These are phyloP conservation scores for Ginglymostoma cirratum DNA, from an alignment of 2,113 vertebrate genomes.

Conservation along the genomic window DNA sequence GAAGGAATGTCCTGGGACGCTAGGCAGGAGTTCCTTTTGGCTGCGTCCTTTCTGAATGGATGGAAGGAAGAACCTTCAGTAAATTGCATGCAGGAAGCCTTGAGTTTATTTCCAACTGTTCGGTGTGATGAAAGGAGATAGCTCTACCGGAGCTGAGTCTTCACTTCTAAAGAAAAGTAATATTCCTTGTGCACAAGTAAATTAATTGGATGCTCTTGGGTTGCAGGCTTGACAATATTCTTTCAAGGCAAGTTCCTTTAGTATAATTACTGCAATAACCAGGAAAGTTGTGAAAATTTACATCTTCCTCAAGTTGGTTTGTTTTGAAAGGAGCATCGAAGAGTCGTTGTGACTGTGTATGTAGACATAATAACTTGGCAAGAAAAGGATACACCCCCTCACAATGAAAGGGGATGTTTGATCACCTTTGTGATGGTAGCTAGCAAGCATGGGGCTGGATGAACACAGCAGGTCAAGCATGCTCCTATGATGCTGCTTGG, in stretches of 20 bases:
- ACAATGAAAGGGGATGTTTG: conserved; percentile 14
- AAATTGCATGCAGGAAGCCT: neutral
- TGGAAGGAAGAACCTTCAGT: neutral
- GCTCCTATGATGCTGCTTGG: too few species aligned
- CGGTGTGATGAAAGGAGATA: neutral
- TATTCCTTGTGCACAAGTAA: conserved; percentile 16
- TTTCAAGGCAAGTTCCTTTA: neutral
- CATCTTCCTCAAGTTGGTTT: conserved; percentile 17
- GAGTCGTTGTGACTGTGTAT: neutral
- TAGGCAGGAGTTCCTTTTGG: neutral
- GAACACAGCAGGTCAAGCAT: too few species aligned
- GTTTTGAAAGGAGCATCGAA: neutral
- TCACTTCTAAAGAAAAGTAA: neutral
- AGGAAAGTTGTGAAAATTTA: neutral
- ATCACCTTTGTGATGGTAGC: neutral
- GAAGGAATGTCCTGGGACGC: neutral
- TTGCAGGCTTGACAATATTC: conserved; percentile 25
- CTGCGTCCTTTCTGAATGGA: neutral
- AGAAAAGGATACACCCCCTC: neutral
- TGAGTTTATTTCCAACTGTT: neutral
- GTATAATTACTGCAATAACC: neutral
- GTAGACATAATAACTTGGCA: conserved; percentile 3
- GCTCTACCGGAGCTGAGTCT: neutral
- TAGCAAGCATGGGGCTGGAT: too few species aligned
- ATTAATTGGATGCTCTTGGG: conserved; percentile 5